A percentile compares a stretch with the other conserved stretches of the same genome.
phyloP scores from a whole-genome alignment of 2,797 vertebrate genomes.

The Cyprinella venusta region DNA sequence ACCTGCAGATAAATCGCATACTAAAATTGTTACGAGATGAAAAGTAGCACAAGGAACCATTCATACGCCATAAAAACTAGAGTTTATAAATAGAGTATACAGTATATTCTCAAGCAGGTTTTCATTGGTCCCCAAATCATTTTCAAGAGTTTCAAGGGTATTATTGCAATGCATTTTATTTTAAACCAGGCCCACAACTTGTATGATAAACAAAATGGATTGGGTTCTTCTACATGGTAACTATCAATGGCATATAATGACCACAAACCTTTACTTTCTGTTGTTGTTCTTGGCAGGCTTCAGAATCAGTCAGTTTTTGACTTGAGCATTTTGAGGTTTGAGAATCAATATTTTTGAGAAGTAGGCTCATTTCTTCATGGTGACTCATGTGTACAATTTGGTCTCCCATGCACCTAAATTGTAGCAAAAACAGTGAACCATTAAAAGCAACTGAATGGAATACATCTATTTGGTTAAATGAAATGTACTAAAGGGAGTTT shows the following conservation, averaged over 20 bases:
- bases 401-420: conserved; percentile 78
- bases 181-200: neutral
- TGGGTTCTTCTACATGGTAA: neutral
- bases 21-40: neutral
- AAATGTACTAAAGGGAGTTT: too few species aligned
- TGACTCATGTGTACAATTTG: conserved; percentile 72
- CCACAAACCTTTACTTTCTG: conserved; percentile 79
- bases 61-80: neutral
- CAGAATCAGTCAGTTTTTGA: conserved; percentile 76
- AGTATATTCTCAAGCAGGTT: neutral
- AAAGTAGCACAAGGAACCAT: neutral
- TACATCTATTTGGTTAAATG: too few species aligned
- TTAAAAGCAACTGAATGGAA: neutral
- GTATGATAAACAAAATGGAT: neutral
- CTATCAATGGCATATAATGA: neutral
- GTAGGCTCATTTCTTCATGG: conserved; percentile 75
- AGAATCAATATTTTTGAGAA: conserved; percentile 74
- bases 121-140: neutral
- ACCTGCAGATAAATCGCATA: conserved; percentile 58
- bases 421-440: neutral
- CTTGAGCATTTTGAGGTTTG: conserved; percentile 73
- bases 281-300: conserved; percentile 79
- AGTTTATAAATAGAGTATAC: too few species aligned
- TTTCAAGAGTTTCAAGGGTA: neutral
- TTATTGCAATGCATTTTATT: neutral